Conservation (phyloP, 2,888 invertebrate species). For the Willowsia nigromaculata region DNA sequence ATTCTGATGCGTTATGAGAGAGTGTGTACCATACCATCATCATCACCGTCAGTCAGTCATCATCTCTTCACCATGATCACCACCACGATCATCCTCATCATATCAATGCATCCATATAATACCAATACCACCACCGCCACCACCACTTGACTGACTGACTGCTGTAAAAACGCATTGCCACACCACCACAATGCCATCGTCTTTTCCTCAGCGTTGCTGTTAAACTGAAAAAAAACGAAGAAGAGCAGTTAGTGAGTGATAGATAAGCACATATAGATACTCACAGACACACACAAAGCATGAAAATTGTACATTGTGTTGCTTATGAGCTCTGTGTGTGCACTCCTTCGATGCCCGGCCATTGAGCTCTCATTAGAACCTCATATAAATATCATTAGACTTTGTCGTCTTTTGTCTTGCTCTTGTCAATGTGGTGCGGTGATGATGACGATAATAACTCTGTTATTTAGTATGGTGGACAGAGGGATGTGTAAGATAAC, state of each 20-base stretch:
- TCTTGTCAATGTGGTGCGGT: slow-evolving; percentile 62
- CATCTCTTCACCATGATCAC: slow-evolving; percentile 3
- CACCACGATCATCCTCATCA: background rate
- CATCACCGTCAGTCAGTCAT: slow-evolving; percentile 44
- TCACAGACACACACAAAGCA: slow-evolving; percentile 8
- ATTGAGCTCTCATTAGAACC: slow-evolving; percentile 75
- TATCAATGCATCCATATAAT: slow-evolving; percentile 15
- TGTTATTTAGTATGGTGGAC: no score
- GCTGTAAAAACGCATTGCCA: slow-evolving; percentile 45
- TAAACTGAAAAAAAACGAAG: slow-evolving; percentile 11
- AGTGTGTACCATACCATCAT: slow-evolving; percentile 31
- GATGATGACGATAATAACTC: background rate
- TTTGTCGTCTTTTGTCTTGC: slow-evolving; percentile 63
- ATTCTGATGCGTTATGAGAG: background rate
- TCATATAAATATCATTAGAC: slow-evolving; percentile 66
- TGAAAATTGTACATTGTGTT: slow-evolving; percentile 18
- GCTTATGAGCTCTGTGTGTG: slow-evolving; percentile 67
- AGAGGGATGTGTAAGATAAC: background rate
- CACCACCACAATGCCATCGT: slow-evolving; percentile 39
- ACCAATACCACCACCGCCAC: background rate
- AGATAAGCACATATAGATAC: slow-evolving; percentile 28
- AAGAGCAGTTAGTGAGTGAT: slow-evolving; percentile 11
- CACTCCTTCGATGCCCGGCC: slow-evolving; percentile 73
- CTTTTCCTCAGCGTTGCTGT: background rate
- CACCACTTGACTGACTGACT: slow-evolving; percentile 48